Base-by-base conservation (phyloP, 1,140 invertebrate genomes). In the Trachelipus rathkii region DNA sequence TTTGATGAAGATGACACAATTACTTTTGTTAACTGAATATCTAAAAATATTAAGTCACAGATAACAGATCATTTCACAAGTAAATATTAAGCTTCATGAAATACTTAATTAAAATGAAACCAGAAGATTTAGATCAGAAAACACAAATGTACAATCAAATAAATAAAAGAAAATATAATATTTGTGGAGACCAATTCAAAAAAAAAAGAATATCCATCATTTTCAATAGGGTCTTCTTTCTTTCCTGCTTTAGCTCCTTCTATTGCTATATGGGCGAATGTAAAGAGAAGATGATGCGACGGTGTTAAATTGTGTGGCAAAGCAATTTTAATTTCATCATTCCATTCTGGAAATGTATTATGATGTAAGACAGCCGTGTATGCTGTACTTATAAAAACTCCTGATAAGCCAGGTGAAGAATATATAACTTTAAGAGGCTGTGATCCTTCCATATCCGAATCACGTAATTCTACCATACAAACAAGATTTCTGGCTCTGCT, bases 401-500 rank as follows among this genome's bases (percentile, higher is more conserved):
- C 86, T 74, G 88, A 86, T 33, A 82, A 74, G 19, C 90, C 90
- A 53, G 91, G 90, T 76, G 88, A 87, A 11, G 91, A 91, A 85
- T 92, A 93, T 77, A 95, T 92, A 85, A 93, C 92, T 84, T 89
- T 88, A 21, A 95, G 83, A 44, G 92, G 89, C 78, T 88, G 84
- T n/a, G 90, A 87, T 82, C 88, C 88, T 82, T 91, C 91, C 44
- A 86, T 85, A 85, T 95, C 93, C 46, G 89, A 89, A 82, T 96
- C 93, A 73, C 91, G 87, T 24, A 97, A 83, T 85, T 97, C 94
- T 10, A 97, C 88, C 66, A 91, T 88, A 78, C 94, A 95, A 0
- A 93, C 92, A 81, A 98, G 95, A 84, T 98, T 98, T 81, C 95
- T 88, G 0, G 95, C 95, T 84, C 94, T 87, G 0, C 89, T 91